Base-by-base conservation (phyloP, 2,113 vertebrate genomes). In the Brachionichthys hirsutus region DNA sequence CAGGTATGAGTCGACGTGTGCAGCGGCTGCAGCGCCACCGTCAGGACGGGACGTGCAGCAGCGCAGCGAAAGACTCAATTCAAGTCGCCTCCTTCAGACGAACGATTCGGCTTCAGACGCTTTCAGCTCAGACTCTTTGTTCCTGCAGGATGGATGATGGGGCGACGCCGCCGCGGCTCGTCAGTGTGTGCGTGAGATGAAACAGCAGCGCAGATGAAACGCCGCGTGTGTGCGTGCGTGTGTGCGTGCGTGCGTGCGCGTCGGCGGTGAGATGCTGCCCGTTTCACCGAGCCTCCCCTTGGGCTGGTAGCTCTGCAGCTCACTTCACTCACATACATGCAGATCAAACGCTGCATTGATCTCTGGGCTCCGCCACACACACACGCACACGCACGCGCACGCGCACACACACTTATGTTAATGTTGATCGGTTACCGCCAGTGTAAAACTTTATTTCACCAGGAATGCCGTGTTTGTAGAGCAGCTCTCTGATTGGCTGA, bases 281-380 rank as follows among this genome's bases (percentile, higher is more conserved):
- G 67, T 75, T 81, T 73, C 75, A 67, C 40, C 41, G 66, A 69
- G 64, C 59, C 73, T 67, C 73, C 75, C 80, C 54, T 57, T 70
- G 73, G 75, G 80, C 77, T 78, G 81, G 69, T 89, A 67, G 73
- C 79, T 83, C 76, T 83, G 81, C 77, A 86, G 75, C 81, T 84
- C 62, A 84, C 79, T 77, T 80, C 78, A 76, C 78, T 83, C 71
- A 82, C 70, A 83, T 78, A 83, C 78, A 82, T 69, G 78, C 78
- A 82, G 83, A 87, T 87, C 83, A 87, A 87, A 87, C 76, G 48
- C 40, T 64, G 74, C 81, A 87, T 85, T 84, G 85, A 87, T 87
- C 85, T 85, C 66, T 61, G 57, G 45, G 77, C 62, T 75, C 52
- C 66, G 45, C 35, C 53, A 41, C 66, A 67, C 70, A 58, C 60